Evolutionary conservation across 2,113 vertebrate species (phyloP), one percentile per base, ranked within the genome.

Genomic region (Cebus imitator): DNA sequence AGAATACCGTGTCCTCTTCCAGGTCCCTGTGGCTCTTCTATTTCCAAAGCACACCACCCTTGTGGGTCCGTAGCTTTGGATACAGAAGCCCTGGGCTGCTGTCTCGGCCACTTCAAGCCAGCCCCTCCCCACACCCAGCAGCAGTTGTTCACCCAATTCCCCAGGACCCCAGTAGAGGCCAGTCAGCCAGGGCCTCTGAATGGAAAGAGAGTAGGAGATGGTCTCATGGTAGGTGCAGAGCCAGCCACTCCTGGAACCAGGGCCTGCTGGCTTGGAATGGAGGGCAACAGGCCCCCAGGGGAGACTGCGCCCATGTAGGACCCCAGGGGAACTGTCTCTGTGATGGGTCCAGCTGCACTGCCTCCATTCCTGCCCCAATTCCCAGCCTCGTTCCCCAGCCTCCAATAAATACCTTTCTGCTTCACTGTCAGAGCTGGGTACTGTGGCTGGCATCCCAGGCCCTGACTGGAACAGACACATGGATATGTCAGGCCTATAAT

Each of bases 21-120:
- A 2, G 27, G 68, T 50, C 32, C 35, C n/a, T 35, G 23, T 17
- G 16, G 21, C 37, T 35, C 25, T 76, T 82, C 87, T 70, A 1
- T 76, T 45, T 35, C 21, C 23, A 91, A 48, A 80, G 8, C 30
- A 43, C 2, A 10, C 32, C n/a, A 1, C 78, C 32, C n/a, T 21
- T 48, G 52, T 2, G 18, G 43, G 52, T 61, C 64, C 55, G 27
- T 21, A 2, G 21, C 40, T 32, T 30, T 50, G 43, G 6, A 11
- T 8, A 9, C 32, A n/a, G n/a, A 95, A 37, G 21, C 30, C 52
- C 68, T 40, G 48, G 75, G 16, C 25, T 17, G 30, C 57, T 52
- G 61, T 21, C 61, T 35, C 0, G 0, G 4, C 30, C 64, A 64
- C 83, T 61, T 75, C 40, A 3, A 5, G 1, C 23, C n/a, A 52